A percentile compares a stretch with the other conserved stretches of the same genome.
Conservation (phyloP, 2,113 vertebrate species). For the Mastomys coucha region DNA sequence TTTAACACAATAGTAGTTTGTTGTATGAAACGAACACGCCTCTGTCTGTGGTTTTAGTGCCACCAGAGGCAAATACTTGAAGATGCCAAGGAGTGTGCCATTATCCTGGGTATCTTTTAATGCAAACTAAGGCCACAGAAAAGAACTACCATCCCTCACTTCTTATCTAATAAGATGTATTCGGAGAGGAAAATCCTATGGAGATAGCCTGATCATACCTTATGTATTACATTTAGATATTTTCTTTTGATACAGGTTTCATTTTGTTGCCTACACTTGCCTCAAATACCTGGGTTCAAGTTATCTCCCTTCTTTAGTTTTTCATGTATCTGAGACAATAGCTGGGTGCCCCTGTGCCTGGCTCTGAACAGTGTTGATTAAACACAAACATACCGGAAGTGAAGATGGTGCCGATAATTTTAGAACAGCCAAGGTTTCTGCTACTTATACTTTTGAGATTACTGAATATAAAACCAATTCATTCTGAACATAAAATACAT, state of each 20-base stretch:
- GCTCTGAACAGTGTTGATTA: not conserved
- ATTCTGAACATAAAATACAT: not conserved
- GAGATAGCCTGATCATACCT: not conserved
- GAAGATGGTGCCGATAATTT: not conserved
- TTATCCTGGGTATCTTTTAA: not conserved
- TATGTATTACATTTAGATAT: not conserved
- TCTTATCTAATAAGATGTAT: not conserved
- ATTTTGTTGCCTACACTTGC: not conserved
- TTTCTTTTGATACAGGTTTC: too few relatives aligned
- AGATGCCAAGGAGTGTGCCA: not conserved
- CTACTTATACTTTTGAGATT: slow-evolving; percentile 16
- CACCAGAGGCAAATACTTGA: not conserved
- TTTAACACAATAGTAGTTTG: slow-evolving; percentile 13
- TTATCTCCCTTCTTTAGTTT: not conserved
- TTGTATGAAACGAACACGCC: not conserved
- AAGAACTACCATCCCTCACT: not conserved
- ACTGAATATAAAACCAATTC: slow-evolving; percentile 29
- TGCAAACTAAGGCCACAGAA: not conserved
- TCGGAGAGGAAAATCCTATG: not conserved
- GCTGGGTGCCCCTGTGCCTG: too few relatives aligned
- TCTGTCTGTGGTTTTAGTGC: slow-evolving; percentile 4
- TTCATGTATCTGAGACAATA: not conserved
- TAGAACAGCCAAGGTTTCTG: not conserved
- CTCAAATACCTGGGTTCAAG: not conserved
- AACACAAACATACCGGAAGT: not conserved